Evolutionary conservation across 2,113 vertebrate species (phyloP).

Genomic region (Corythoichthys intestinalis): DNA sequence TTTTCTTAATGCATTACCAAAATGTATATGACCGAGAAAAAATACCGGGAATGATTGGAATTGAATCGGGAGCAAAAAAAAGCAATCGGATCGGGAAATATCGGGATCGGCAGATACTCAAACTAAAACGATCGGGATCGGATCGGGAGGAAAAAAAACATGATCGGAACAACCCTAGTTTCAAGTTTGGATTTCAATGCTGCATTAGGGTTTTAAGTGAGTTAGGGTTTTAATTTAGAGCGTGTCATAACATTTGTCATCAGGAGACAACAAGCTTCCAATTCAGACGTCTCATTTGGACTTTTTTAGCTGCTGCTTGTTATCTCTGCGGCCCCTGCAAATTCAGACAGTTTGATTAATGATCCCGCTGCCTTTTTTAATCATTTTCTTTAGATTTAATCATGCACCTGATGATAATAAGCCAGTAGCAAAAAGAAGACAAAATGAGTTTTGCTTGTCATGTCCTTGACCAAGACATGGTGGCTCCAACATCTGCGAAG

Average conservation of each 20-base stretch:
- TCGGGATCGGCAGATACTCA: too few relatives aligned
- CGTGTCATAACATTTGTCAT: constrained; percentile 43
- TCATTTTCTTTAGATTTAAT: constrained; percentile 68
- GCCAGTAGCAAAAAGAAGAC: constrained; percentile 56
- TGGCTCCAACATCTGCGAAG: constrained; percentile 53
- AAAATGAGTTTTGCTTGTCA: constrained; percentile 60
- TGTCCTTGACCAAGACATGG: constrained; percentile 63
- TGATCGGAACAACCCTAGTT: too few relatives aligned
- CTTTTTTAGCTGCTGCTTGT: constrained; percentile 22
- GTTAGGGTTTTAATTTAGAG: neutral
- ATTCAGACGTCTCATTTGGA: constrained; percentile 34
- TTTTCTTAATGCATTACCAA: too few relatives aligned
- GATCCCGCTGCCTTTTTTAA: constrained; percentile 63
- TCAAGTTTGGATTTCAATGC: neutral
- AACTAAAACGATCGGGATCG: too few relatives aligned
- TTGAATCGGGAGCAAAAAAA: too few relatives aligned
- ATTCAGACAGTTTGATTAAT: constrained; percentile 62
- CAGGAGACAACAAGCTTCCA: constrained; percentile 48
- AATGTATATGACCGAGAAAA: too few relatives aligned
- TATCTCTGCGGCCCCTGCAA: constrained; percentile 49
- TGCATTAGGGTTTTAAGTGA: neutral
- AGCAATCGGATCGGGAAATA: too few relatives aligned
- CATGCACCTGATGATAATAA: constrained; percentile 69
- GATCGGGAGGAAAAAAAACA: too few relatives aligned
- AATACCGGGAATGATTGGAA: too few relatives aligned